These are phyloP conservation scores for Eupithecia exiguata DNA, from an alignment of 2,888 invertebrate species.

Conservation along the genomic window DNA sequence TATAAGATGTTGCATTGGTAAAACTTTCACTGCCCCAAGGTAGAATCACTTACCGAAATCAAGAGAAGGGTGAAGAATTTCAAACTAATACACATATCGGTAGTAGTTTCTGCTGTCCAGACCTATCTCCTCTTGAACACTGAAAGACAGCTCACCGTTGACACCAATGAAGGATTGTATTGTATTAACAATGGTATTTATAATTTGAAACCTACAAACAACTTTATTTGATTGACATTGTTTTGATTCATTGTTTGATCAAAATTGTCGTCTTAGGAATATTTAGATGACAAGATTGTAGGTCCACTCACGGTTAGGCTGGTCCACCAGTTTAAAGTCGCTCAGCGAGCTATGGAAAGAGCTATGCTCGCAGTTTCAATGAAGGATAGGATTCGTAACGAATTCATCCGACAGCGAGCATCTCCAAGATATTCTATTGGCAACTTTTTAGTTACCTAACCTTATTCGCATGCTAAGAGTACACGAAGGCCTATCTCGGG, in stretches of 20 bases:
- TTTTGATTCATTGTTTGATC: background rate
- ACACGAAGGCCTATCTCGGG: constrained; percentile 42
- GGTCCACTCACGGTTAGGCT: too few relatives aligned
- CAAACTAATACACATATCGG: background rate
- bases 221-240: background rate
- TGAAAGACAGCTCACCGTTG: background rate
- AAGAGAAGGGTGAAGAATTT: background rate
- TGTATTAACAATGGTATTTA: constrained; percentile 3
- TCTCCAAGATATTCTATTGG: too few relatives aligned
- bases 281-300: background rate
- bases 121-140: constrained; percentile 1
- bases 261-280: background rate
- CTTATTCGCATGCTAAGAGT: constrained; percentile 23
- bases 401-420: too few relatives aligned
- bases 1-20: background rate
- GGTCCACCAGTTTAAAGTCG: too few relatives aligned
- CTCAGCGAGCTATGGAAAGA: too few relatives aligned
- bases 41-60: constrained; percentile 1
- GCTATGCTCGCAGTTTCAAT: too few relatives aligned
- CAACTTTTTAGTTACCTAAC: too few relatives aligned
- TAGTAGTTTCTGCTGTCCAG: background rate
- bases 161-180: background rate
- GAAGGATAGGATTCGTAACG: too few relatives aligned
- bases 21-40: background rate
- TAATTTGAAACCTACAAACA: background rate